Conservation (phyloP, 2,797 vertebrate species). For the Phrynocephalus forsythii region DNA sequence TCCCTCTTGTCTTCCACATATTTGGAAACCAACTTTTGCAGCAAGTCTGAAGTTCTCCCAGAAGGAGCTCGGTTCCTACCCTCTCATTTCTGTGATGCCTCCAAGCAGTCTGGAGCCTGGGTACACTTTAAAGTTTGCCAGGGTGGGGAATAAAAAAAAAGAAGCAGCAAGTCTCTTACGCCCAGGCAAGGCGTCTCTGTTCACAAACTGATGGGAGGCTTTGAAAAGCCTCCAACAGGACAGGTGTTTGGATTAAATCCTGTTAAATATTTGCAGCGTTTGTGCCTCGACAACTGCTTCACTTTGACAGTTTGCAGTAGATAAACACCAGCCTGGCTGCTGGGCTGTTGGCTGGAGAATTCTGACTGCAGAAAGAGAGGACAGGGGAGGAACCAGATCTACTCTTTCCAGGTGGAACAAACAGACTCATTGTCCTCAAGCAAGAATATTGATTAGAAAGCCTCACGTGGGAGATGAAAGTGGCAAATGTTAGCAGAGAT, state of each 20-base stretch:
- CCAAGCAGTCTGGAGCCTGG: background rate
- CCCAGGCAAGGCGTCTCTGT: conserved; percentile 49
- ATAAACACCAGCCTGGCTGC: fast-evolving
- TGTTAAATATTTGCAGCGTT: conserved; percentile 22
- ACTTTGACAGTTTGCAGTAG: background rate
- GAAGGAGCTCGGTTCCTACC: background rate
- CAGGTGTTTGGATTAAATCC: conserved; percentile 57
- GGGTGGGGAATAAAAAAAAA: conserved; percentile 5
- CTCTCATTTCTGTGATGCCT: conserved; percentile 20
- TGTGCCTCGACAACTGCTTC: conserved; percentile 37
- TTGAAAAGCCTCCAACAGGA: conserved; percentile 57
- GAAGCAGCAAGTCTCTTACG: conserved; percentile 34
- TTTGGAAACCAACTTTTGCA: background rate
- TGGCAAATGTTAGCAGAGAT: background rate
- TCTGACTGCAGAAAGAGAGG: background rate
- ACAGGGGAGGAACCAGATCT: fast-evolving
- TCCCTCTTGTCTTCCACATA: background rate
- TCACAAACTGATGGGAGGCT: conserved; percentile 58
- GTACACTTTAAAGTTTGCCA: conserved; percentile 31
- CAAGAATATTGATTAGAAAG: conserved; percentile 24
- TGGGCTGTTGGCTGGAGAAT: background rate
- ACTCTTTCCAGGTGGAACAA: background rate
- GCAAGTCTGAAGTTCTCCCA: background rate
- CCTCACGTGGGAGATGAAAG: background rate
- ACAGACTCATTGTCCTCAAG: background rate